phyloP scores from a whole-genome alignment of 2,888 invertebrate species.

The Pristionchus entomophagus region DNA sequence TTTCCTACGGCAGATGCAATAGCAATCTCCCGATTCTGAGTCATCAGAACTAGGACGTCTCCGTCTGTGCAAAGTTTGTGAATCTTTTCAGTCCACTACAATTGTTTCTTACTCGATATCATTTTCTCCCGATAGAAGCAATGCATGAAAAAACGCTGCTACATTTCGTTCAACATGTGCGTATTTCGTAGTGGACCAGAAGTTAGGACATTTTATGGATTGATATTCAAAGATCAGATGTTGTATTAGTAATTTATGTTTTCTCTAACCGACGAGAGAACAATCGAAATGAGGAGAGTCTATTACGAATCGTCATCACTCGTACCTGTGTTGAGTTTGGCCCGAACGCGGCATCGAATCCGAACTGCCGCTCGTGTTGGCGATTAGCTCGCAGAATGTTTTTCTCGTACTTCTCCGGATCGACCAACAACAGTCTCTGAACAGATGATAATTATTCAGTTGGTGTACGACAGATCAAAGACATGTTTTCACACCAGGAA shows the following conservation, averaged over 20 bases:
- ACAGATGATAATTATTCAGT: not conserved
- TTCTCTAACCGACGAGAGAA: no score
- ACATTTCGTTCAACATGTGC: not conserved
- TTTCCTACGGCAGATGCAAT: no score
- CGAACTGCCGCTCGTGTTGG: constrained; percentile 86
- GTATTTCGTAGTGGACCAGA: not conserved
- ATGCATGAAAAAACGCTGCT: no score
- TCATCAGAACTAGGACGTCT: no score
- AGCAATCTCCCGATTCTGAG: no score
- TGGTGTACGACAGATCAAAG: no score
- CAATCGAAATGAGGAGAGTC: no score
- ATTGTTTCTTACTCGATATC: no score
- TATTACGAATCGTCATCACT: not conserved
- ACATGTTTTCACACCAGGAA: no score
- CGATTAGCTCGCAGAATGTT: constrained; percentile 84
- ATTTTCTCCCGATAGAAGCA: no score
- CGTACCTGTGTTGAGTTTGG: constrained; percentile 88
- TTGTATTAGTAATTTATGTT: no score
- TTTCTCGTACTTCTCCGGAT: constrained; percentile 80
- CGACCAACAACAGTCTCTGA: constrained; percentile 84
- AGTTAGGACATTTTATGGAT: not conserved
- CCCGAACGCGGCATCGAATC: constrained; percentile 91
- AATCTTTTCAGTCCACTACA: not conserved
- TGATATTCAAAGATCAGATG: no score
- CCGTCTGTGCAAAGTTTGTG: not conserved